These are phyloP conservation scores for Chaunax sp. DNA, from an alignment of 2,797 vertebrate genomes.

Conservation along the genomic window DNA sequence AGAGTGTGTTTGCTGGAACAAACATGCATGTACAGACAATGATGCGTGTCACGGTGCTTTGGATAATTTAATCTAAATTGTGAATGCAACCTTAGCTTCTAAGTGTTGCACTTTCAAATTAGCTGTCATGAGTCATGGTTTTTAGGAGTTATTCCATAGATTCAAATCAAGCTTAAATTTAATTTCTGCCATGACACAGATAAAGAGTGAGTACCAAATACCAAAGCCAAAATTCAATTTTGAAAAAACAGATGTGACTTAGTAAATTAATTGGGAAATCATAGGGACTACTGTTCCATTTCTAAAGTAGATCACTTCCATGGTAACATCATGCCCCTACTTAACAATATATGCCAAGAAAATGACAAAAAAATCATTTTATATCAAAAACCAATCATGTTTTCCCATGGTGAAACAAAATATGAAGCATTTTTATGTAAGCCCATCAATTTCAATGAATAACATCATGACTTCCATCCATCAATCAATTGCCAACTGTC, in stretches of 20 bases:
- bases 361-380: too few species aligned
- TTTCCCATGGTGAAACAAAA: too few species aligned
- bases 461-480: too few species aligned
- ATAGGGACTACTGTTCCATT: too few species aligned
- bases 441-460: too few species aligned
- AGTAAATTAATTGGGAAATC: constrained; percentile 26
- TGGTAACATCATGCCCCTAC: too few species aligned
- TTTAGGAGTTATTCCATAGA: constrained; percentile 10
- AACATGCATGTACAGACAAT: constrained; percentile 1
- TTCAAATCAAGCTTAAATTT: constrained; percentile 19
- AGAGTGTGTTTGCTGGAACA: constrained; percentile 7
- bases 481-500: too few species aligned
- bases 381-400: too few species aligned
- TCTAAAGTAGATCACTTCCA: too few species aligned
- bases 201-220: constrained; percentile 6
- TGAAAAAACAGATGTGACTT: neutral
- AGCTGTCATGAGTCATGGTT: constrained; percentile 9
- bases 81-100: constrained; percentile 13
- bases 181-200: constrained; percentile 9
- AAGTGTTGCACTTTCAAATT: constrained; percentile 21
- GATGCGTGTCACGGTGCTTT: constrained; percentile 3
- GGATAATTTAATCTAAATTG: constrained; percentile 20
- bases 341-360: too few species aligned
- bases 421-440: too few species aligned
- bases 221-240: constrained; percentile 4